Base-by-base conservation (phyloP, 2,113 vertebrate species). In the Choloepus hoffmanni region DNA sequence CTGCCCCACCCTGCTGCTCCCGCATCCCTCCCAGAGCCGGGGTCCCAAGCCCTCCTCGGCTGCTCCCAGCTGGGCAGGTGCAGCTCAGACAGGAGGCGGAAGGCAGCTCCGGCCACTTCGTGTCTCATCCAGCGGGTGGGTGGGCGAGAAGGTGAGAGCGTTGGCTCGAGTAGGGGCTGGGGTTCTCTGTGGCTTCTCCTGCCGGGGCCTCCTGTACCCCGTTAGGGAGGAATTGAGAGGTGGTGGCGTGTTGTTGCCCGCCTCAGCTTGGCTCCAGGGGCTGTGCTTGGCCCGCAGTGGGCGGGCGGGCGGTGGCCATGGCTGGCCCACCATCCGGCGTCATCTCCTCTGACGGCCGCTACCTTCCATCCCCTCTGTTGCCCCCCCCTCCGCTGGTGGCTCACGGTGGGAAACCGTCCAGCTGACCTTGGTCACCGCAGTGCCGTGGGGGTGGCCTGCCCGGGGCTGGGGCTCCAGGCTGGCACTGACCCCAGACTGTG, bases 111-210 rank as follows among this genome's bases (percentile, higher is more conserved):
- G 55, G 11, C 70, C 50, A 40, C 36, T 73, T 73, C 26, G 40
- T 26, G 58, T 36, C 65, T 48, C 11, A n/a, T 14, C 19, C 74
- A 63, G 4, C 33, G 48, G 7, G 13, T 4, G 26, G 55, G 6
- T 7, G 5, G 40, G 30, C 6, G 36, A 45, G 55, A 28, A 36
- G 28, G 8, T 1, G 68, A 72, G 15, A 2, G 33, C 9, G 0
- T 3, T 0, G 0, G 4, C 4, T 9, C 33, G 12, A 8, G 10
- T 0, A 3, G 26, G 81, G 19, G 5, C 3, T 55, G 53, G 76
- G 23, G 14, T 23, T 5, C 3, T 8, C 40, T 23, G 7, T 0
- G 53, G 14, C 0, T 36, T 36, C 72, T 23, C 36, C 12, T 0
- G 5, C 53, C 33, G 8, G 9, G 16, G 30, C 36, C 70, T 58